phyloP scores from a whole-genome alignment of 2,797 vertebrate species.

The Paguma larvata region DNA sequence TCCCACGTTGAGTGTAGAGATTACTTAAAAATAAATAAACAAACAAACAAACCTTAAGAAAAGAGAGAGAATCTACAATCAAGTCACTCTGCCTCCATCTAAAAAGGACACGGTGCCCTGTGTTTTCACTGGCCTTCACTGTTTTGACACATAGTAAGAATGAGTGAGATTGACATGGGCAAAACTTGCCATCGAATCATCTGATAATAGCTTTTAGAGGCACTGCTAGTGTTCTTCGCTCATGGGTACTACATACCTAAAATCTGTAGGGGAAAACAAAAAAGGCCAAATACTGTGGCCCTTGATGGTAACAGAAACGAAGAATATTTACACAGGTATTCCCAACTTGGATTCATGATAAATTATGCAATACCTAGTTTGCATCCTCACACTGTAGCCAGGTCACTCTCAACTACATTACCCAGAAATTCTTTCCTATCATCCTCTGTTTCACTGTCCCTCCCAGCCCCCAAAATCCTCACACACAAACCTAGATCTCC shows the following conservation, averaged over 20 bases:
- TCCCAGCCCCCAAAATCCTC: neutral
- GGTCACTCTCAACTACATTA: neutral
- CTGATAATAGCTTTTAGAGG: neutral
- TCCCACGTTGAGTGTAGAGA: neutral
- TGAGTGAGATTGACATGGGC: neutral
- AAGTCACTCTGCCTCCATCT: neutral
- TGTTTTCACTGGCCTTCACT: constrained; percentile 26
- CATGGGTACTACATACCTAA: neutral
- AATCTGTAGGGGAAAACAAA: neutral
- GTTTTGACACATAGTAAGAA: constrained; percentile 3
- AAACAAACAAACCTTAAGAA: neutral
- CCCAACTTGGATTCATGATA: neutral
- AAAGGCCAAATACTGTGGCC: neutral
- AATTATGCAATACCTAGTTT: neutral
- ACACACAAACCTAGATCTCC: neutral
- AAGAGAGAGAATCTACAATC: neutral
- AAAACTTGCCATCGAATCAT: neutral
- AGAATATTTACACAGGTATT: neutral
- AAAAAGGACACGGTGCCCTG: neutral
- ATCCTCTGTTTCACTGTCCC: neutral
- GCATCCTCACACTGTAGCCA: neutral
- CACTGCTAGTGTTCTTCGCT: neutral
- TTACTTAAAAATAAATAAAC: neutral
- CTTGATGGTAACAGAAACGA: neutral
- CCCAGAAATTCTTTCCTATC: neutral